These are phyloP conservation scores for Oreotrochilus melanogaster DNA, from an alignment of 2,113 vertebrate genomes.

Conservation along the genomic window DNA sequence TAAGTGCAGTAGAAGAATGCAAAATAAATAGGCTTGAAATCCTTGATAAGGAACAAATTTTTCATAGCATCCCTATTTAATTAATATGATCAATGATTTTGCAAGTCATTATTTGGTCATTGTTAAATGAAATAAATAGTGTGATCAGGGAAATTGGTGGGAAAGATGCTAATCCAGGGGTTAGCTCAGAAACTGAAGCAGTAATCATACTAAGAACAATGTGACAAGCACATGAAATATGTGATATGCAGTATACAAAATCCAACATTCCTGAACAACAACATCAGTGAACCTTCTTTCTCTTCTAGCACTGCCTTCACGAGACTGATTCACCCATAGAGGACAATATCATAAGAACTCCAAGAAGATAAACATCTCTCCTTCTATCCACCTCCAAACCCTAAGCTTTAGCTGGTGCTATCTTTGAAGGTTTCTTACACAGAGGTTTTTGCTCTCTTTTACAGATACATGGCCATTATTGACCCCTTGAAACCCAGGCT, in stretches of 20 bases:
- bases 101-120: neutral
- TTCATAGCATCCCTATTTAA: neutral
- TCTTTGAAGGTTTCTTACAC: neutral
- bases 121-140: neutral
- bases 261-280: too few relatives aligned
- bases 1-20: neutral
- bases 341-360: neutral
- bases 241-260: neutral
- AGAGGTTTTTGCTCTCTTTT: constrained; percentile 12
- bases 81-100: neutral
- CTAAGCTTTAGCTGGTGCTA: neutral
- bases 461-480: constrained; percentile 97
- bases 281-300: neutral
- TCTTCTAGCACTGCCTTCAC: neutral
- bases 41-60: neutral
- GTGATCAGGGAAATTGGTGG: neutral
- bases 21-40: neutral
- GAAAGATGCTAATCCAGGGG: neutral
- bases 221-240: neutral
- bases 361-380: neutral
- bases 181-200: neutral
- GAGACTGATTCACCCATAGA: neutral
- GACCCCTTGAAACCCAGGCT: constrained; percentile 94
- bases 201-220: neutral
- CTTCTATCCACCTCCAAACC: neutral